Evolutionary conservation across 1,140 invertebrate genomes (phyloP).

Genomic region (Centruroides sculpturatus): DNA sequence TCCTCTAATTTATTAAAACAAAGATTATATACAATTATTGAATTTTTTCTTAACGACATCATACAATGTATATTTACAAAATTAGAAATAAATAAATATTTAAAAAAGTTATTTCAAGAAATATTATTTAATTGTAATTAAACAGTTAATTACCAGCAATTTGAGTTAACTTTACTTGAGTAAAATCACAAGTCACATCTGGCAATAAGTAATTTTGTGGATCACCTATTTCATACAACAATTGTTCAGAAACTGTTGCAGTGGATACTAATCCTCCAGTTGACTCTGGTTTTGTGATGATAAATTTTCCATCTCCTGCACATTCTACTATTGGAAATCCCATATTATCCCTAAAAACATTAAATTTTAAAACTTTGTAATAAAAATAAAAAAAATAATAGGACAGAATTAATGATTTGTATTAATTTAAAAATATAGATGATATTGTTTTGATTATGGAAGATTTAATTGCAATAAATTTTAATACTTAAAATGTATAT

Average conservation of each 20-base stretch:
- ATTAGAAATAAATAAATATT: no score
- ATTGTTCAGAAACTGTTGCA: conserved; percentile 35
- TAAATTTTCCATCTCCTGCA: conserved; percentile 28
- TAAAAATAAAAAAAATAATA: background rate
- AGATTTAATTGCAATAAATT: no score
- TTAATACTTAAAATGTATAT: no score
- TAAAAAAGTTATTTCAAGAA: no score
- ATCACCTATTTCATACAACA: conserved; percentile 39
- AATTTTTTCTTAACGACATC: no score
- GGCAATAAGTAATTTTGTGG: conserved; percentile 35
- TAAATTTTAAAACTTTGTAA: no score
- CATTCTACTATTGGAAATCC: conserved; percentile 39
- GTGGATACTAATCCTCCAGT: conserved; percentile 35
- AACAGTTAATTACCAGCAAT: conserved; percentile 18
- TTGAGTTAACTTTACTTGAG: conserved; percentile 29
- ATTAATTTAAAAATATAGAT: no score
- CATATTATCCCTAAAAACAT: conserved; percentile 25
- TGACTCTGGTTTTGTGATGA: conserved; percentile 34
- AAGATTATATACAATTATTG: no score
- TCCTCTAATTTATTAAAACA: no score
- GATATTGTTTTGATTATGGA: no score
- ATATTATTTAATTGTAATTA: no score
- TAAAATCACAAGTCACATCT: conserved; percentile 39
- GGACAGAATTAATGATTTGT: background rate
- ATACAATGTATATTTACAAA: no score